Conservation (phyloP, 2,797 vertebrate genomes). For the Uromys caudimaculatus region DNA sequence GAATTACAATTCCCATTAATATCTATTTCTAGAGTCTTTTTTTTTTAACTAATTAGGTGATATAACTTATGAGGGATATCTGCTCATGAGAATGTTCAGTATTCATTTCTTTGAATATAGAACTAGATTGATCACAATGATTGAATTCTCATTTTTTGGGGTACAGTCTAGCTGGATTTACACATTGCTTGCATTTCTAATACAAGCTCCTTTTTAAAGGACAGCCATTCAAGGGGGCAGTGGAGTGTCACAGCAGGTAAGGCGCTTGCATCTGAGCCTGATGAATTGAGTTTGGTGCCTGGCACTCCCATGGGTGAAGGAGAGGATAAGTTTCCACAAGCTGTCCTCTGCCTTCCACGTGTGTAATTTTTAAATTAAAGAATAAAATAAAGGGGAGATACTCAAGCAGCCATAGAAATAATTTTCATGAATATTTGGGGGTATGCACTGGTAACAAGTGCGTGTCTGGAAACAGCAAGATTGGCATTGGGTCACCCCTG, state of each 20-base stretch:
- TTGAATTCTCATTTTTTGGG: neutral
- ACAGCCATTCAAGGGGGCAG: neutral
- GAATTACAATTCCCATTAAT: neutral
- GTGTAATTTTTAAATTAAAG: neutral
- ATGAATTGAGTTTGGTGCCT: neutral
- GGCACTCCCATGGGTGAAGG: neutral
- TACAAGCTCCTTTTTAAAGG: neutral
- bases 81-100: neutral
- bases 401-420: neutral
- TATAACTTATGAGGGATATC: neutral
- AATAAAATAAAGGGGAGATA: neutral
- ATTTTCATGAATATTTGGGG: neutral
- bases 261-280: neutral
- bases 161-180: neutral
- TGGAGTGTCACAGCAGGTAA: neutral
- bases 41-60: neutral
- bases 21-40: neutral
- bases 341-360: neutral
- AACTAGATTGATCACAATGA: neutral
- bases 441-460: neutral
- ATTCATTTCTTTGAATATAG: slow-evolving; percentile 13
- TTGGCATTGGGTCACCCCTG: slow-evolving; percentile 12
- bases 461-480: neutral
- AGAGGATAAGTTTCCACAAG: neutral
- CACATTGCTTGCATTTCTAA: neutral